Evolutionary conservation across 2,113 vertebrate genomes (phyloP), one percentile per base, ranked within the genome.

Genomic region (Myiopsitta monachus): DNA sequence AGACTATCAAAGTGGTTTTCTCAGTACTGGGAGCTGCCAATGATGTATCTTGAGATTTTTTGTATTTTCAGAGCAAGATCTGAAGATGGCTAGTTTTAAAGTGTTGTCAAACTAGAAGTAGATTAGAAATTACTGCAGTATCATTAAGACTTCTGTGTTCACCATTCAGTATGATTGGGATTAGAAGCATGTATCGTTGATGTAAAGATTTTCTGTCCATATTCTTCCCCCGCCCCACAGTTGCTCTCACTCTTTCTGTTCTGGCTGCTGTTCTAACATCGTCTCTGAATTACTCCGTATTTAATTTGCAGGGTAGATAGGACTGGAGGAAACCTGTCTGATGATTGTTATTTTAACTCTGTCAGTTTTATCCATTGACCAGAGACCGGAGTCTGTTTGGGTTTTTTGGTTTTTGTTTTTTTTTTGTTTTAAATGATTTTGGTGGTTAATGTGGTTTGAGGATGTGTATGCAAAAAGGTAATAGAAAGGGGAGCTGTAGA

Each of bases 161-260:
- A 31, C 19, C 44, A 1, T 47, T 94, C 36, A 66, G 0, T 52
- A 14, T 39, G n/a, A 64, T 64, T 79, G 68, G 27, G 18, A 49
- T 38, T 66, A 47, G 36, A 78, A n/a, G 43, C 2, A 2, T 57
- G 3, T 67, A 6, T 82, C 47, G n/a, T 73, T 31, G 9, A 18
- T 88, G 46, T 18, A 46, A 28, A 51, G 31, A 33, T 82, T 76
- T 94, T 76, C 28, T 49, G 0, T 44, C 14, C 6, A 18, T 38
- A 38, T 10, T 13, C 6, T 7, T 6, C 5, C 3, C 4, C 0
- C 2, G 3, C 15, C 8, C 1, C 4, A 3, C 1, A 6, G 0
- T 63, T 70, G 10, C 23, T 70, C 77, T 83, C 67, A 7, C 7
- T 83, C 8, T n/a, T 68, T 68, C 6, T 81, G 0, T 67, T 77